Evolutionary conservation across 2,888 invertebrate genomes (phyloP).

Genomic region (Protula sp.): DNA sequence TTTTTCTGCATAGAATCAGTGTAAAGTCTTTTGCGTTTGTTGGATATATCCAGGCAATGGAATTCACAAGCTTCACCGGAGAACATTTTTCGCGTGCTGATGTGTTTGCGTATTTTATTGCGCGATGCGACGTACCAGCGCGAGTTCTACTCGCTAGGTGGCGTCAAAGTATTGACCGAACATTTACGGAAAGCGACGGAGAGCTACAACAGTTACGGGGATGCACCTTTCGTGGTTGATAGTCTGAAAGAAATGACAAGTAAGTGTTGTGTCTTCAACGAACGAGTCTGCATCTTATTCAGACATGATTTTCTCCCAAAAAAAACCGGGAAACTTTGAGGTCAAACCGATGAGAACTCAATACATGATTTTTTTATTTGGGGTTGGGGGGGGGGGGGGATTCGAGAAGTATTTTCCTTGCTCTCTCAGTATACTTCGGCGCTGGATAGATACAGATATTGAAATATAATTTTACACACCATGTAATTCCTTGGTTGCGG

Average conservation of each 20-base stretch:
- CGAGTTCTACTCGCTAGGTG: conserved; percentile 38
- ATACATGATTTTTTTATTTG: too few species aligned
- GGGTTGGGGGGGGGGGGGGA: too few species aligned
- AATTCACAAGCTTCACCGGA: conserved; percentile 38
- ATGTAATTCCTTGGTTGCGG: too few species aligned
- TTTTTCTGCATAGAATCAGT: too few species aligned
- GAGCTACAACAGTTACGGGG: conserved; percentile 41
- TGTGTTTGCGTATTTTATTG: conserved; percentile 46
- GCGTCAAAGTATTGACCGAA: conserved; percentile 40
- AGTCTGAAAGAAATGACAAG: conserved; percentile 52
- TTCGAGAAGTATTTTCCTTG: too few species aligned
- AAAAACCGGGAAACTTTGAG: too few species aligned
- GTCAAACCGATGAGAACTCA: too few species aligned
- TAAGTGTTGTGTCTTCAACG: conserved; percentile 26
- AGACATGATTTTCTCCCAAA: too few species aligned
- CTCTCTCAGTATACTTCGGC: too few species aligned
- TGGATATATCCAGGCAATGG: conserved; percentile 41
- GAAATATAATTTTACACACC: too few species aligned
- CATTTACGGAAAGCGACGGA: conserved; percentile 41
- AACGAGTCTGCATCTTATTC: not conserved
- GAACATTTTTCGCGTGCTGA: conserved; percentile 40
- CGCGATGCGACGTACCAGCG: conserved; percentile 42
- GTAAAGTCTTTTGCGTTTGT: too few species aligned
- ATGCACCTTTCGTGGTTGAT: conserved; percentile 41
- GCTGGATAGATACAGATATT: too few species aligned